Evolutionary conservation across 2,113 vertebrate species (phyloP), one percentile per base, ranked within the genome.

Genomic region (Rhodinocichla rosea): DNA sequence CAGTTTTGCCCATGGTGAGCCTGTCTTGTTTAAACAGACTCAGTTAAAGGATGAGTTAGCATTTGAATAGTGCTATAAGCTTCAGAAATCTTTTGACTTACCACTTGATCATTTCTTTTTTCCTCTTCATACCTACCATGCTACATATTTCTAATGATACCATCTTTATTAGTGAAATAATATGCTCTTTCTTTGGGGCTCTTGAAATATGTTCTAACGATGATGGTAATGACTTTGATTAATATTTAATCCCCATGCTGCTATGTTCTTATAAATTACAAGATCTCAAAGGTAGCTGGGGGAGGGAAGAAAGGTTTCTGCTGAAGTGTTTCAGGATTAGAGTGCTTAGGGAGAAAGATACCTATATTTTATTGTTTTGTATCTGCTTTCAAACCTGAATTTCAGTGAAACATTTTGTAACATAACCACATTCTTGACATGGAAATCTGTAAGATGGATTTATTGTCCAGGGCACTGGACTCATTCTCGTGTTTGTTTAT

Each of bases 181-280:
- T 90, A 57, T 40, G 20, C 39, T 90, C 85, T 87, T 95, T 95
- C 91, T 96, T 91, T 89, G 76, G 83, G 69, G 79, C 86, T 93
- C 86, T 87, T 96, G 88, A 97, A 97, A 74, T 94, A 63, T 70
- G 59, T 93, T 95, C 77, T 85, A 73, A 83, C 12, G 21, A 83
- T 87, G 76, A 88, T 69, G 50, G 67, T 94, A 96, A 90, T 96
- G 83, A 90, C 93, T 97, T 93, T 94, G 92, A 96, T 97, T 95
- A 95, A 97, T 96, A 94, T 96, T 93, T 96, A 96, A 96, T 97
- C 86, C 80, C 88, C 18, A 11, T 69, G 79, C 91, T 76, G 53
- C 74, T 95, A 40, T 55, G 73, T 95, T 91, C 83, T 95, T 95
- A 82, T 52, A 90, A 84, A 87, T 89, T 95, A 89, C 85, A 86